These are phyloP conservation scores for Sander lucioperca DNA, from an alignment of 2,113 vertebrate genomes.

Conservation along the genomic window DNA sequence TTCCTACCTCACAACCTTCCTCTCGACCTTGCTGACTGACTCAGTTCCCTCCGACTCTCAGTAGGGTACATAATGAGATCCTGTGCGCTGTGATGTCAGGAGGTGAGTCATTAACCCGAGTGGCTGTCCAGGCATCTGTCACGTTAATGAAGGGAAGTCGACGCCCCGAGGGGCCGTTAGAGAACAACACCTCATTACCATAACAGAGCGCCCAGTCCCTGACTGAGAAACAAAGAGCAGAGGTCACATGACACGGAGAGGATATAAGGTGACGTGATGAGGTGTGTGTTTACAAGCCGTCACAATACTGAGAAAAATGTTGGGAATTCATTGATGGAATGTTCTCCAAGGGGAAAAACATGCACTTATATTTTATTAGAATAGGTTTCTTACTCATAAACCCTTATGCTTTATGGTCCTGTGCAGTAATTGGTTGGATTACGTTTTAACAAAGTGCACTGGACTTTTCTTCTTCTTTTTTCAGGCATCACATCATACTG, in stretches of 20 bases:
- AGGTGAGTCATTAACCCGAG: conserved; percentile 50
- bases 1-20: not conserved
- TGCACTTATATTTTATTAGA: not conserved
- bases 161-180: conserved; percentile 2
- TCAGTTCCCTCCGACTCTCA: not conserved
- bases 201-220: conserved; percentile 23
- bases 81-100: conserved; percentile 22
- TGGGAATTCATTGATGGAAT: conserved; percentile 14
- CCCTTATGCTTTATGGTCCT: not conserved
- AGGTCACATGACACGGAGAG: conserved; percentile 31
- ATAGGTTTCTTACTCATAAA: not conserved
- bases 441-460: not conserved
- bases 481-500: not conserved
- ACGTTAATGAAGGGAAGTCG: conserved; percentile 54
- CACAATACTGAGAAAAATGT: not conserved
- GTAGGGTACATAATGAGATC: conserved; percentile 25
- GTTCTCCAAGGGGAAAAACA: not conserved
- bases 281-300: conserved; percentile 29
- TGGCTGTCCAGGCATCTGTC: conserved; percentile 51
- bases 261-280: conserved; percentile 24
- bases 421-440: not conserved
- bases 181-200: conserved; percentile 53
- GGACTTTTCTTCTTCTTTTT: no score
- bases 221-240: conserved; percentile 6
- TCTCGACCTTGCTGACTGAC: not conserved